Conservation (phyloP, 2,797 vertebrate genomes). For the Tolypeutes matacus region DNA sequence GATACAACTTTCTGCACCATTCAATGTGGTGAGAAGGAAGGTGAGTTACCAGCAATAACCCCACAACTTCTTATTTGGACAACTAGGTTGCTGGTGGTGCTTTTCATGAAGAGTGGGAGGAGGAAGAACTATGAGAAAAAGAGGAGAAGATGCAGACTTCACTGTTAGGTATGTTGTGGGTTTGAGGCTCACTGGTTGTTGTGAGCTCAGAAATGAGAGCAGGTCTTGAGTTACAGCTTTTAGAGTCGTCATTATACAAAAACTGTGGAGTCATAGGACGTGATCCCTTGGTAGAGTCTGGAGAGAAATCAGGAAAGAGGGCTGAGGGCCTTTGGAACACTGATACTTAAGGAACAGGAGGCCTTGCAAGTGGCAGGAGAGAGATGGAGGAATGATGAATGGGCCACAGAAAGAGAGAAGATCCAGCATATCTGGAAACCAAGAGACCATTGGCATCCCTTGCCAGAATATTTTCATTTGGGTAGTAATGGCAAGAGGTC, state of each 20-base stretch:
- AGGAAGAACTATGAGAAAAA: neutral
- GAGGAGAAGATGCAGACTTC: neutral
- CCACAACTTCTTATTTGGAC: neutral
- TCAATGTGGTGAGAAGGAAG: neutral
- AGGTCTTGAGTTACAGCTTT: neutral
- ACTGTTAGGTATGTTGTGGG: neutral
- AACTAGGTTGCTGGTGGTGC: too few species aligned
- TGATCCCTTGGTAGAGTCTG: neutral
- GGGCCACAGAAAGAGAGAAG: neutral
- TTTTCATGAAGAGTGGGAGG: neutral
- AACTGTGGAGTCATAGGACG: neutral
- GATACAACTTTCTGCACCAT: neutral
- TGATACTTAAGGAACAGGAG: neutral
- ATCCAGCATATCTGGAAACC: neutral
- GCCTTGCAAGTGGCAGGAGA: neutral
- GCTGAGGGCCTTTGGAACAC: neutral
- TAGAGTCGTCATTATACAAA: neutral
- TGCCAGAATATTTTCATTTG: neutral
- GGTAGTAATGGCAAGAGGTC: neutral
- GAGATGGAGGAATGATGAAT: accelerated
- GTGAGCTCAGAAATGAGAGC: neutral
- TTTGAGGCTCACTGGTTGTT: neutral
- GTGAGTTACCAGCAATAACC: neutral
- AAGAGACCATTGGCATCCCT: neutral
- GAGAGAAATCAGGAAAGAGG: neutral